Percentiles rank a stretch among this genome's conserved stretches.
Conservation (phyloP, 2,113 vertebrate species). For the Acanthisitta chloris region DNA sequence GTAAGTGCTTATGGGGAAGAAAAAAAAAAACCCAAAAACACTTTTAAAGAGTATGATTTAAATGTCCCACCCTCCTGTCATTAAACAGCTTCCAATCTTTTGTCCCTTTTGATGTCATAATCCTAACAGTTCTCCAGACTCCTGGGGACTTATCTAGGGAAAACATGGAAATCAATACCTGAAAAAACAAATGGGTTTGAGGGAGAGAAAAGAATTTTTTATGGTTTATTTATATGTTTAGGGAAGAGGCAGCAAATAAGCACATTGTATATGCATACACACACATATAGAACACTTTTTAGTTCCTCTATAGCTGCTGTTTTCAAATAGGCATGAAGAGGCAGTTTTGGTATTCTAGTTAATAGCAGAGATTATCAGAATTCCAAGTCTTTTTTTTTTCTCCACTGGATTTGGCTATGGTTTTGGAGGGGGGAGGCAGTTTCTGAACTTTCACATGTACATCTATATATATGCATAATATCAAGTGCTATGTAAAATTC, state of each 20-base stretch:
- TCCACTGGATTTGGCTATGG: not conserved
- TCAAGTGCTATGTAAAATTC: not conserved
- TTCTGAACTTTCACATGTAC: not conserved
- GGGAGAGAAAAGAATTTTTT: not conserved
- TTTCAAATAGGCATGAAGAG: not conserved
- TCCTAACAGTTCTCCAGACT: not conserved
- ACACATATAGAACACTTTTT: not conserved
- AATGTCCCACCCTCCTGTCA: not conserved
- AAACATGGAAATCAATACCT: not conserved
- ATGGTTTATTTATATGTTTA: not conserved
- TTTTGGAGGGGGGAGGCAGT: accelerated
- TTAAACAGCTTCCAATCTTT: not conserved
- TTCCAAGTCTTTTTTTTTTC: not conserved
- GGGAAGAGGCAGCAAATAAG: not conserved
- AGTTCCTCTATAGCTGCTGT: not conserved
- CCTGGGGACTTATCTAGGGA: not conserved
- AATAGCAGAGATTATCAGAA: not conserved
- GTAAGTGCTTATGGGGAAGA: not conserved
- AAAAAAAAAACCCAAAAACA: not conserved
- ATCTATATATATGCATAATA: not conserved
- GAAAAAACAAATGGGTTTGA: not conserved
- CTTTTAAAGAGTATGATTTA: not conserved
- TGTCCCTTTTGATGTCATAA: not conserved
- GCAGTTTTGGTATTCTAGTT: not conserved
- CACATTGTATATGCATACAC: not conserved